A percentile compares a stretch with the other conserved stretches of the same genome.
phyloP scores from a whole-genome alignment of 2,113 vertebrate species.

The Procapra przewalskii region DNA sequence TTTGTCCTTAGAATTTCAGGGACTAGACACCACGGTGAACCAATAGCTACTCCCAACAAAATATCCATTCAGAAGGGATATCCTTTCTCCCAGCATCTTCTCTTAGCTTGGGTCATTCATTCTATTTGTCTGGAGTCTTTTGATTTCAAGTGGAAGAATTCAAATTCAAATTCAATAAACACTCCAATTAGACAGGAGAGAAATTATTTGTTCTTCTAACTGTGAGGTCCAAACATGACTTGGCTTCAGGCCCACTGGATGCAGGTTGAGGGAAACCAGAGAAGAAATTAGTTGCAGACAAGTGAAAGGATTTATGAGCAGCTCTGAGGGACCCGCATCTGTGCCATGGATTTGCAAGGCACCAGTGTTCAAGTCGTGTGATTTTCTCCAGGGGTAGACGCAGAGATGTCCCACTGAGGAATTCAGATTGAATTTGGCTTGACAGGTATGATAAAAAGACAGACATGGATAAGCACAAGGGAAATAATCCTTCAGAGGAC shows the following conservation, averaged over 20 bases:
- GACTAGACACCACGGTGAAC: neutral
- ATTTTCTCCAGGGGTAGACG: neutral
- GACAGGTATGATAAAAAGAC: neutral
- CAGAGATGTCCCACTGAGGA: neutral
- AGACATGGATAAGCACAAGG: neutral
- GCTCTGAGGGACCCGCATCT: neutral
- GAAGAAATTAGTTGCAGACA: neutral
- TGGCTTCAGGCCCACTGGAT: neutral
- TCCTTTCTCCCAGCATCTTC: neutral
- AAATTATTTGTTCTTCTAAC: neutral
- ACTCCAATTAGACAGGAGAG: neutral
- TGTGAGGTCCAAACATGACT: neutral
- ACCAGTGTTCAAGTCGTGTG: neutral
- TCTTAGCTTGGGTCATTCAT: neutral
- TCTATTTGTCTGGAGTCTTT: neutral
- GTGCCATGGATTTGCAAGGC: neutral
- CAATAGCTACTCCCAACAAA: neutral
- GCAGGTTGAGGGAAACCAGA: neutral
- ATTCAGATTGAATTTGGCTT: neutral
- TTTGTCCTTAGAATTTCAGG: neutral
- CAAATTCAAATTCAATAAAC: conserved; percentile 12
- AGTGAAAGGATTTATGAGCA: neutral
- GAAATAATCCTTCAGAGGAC: neutral
- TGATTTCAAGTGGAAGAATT: neutral
- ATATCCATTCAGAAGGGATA: neutral